phyloP scores from a whole-genome alignment of 2,113 vertebrate genomes.

The Aldabrachelys gigantea region DNA sequence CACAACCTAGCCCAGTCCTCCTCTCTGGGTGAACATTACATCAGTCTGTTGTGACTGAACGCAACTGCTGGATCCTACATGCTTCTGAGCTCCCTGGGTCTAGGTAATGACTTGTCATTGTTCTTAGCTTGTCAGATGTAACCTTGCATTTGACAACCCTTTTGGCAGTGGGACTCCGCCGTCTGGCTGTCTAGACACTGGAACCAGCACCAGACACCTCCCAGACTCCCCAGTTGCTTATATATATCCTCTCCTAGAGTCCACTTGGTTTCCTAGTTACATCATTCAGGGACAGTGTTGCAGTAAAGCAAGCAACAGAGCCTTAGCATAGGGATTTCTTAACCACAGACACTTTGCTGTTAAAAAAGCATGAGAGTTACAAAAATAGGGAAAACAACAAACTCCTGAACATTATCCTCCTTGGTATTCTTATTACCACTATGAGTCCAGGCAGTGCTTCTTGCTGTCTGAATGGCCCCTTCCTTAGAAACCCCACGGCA shows the following conservation, averaged over 20 bases:
- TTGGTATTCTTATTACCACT: background rate
- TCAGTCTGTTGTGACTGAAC: background rate
- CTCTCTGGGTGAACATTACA: background rate
- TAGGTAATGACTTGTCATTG: background rate
- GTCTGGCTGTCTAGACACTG: background rate
- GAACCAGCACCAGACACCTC: background rate
- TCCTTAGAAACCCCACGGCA: background rate
- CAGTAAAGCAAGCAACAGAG: background rate
- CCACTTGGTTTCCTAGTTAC: background rate
- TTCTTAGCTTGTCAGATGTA: background rate
- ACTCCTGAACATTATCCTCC: background rate
- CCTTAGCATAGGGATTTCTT: background rate
- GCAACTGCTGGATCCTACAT: background rate
- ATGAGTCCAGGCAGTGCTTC: background rate
- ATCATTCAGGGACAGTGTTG: background rate
- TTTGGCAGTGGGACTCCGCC: background rate
- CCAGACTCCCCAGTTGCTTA: background rate
- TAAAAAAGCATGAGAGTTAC: background rate
- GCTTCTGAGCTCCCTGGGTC: background rate
- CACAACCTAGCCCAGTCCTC: background rate
- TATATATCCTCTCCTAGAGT: background rate
- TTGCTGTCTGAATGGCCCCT: background rate
- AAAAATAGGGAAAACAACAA: background rate
- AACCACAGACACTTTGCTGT: background rate
- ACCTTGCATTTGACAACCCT: background rate